These are phyloP conservation scores for Didymodactylos carnosus DNA, from an alignment of 2,888 invertebrate species.

Conservation along the genomic window DNA sequence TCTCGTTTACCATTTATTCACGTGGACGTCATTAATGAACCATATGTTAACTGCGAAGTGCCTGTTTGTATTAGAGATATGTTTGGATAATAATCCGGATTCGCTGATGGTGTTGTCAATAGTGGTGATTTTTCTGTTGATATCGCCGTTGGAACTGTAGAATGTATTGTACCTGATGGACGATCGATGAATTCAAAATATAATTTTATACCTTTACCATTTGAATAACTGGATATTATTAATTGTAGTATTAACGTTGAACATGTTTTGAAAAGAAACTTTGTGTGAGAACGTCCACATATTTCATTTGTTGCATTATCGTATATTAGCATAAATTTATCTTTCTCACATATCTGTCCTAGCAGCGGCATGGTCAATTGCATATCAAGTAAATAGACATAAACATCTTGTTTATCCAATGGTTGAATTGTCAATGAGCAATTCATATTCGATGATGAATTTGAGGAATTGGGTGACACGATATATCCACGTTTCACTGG, in stretches of 20 bases:
- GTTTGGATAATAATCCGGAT: too few relatives aligned
- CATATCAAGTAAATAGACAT: background rate
- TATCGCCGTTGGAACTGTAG: background rate
- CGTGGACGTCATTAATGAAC: too few relatives aligned
- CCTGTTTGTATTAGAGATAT: too few relatives aligned
- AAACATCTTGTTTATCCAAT: background rate
- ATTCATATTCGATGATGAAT: background rate
- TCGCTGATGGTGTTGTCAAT: too few relatives aligned
- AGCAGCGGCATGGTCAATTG: background rate
- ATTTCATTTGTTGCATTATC: background rate
- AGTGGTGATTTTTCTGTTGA: too few relatives aligned
- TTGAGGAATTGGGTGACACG: conserved; percentile 6
- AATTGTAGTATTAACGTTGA: background rate
- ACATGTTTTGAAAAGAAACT: background rate
- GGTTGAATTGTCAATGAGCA: conserved; percentile 2
- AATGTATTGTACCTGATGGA: background rate
- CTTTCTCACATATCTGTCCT: background rate
- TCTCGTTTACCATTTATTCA: too few relatives aligned
- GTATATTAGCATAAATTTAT: background rate
- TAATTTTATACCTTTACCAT: background rate
- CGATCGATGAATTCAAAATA: background rate
- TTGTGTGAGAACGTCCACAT: background rate
- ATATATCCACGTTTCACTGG: background rate
- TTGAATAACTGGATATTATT: background rate
- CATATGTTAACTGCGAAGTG: too few relatives aligned